Conservation (phyloP, 2,888 invertebrate genomes). For the Diarsia rubi region DNA sequence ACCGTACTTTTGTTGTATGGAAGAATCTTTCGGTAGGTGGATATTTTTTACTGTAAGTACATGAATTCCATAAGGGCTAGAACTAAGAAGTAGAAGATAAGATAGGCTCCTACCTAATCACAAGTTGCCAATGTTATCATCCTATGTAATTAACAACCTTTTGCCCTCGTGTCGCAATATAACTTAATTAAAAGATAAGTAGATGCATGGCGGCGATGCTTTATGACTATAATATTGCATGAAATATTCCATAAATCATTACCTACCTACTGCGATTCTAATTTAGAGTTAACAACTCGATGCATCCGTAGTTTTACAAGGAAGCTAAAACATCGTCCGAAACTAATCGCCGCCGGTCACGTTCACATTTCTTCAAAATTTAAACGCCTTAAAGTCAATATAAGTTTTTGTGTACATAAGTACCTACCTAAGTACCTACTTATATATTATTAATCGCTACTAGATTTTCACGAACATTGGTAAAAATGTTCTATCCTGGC, state of each 20-base stretch:
- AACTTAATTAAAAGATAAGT: slow-evolving; percentile 57
- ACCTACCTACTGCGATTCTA: slow-evolving; percentile 46
- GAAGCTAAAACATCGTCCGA: slow-evolving; percentile 56
- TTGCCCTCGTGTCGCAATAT: slow-evolving; percentile 37
- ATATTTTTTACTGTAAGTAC: too few relatives aligned
- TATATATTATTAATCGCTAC: background rate
- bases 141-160: slow-evolving; percentile 44
- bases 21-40: slow-evolving; percentile 22
- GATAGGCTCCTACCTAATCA: background rate
- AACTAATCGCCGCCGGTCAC: slow-evolving; percentile 61
- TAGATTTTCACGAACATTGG: background rate
- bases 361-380: slow-evolving; percentile 46
- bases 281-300: slow-evolving; percentile 42
- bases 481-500: slow-evolving; percentile 11
- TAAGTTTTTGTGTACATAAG: slow-evolving; percentile 2
- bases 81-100: too few relatives aligned
- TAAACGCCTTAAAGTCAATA: slow-evolving; percentile 27
- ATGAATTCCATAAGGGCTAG: background rate
- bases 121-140: slow-evolving; percentile 10
- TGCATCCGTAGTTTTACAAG: slow-evolving; percentile 53
- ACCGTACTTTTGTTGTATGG: slow-evolving; percentile 40
- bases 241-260: slow-evolving; percentile 46
- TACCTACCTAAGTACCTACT: too few relatives aligned
- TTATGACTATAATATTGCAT: slow-evolving; percentile 42
- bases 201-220: slow-evolving; percentile 36